phyloP scores from a whole-genome alignment of 2,888 invertebrate species.

The Dryocosmus kuriphilus region DNA sequence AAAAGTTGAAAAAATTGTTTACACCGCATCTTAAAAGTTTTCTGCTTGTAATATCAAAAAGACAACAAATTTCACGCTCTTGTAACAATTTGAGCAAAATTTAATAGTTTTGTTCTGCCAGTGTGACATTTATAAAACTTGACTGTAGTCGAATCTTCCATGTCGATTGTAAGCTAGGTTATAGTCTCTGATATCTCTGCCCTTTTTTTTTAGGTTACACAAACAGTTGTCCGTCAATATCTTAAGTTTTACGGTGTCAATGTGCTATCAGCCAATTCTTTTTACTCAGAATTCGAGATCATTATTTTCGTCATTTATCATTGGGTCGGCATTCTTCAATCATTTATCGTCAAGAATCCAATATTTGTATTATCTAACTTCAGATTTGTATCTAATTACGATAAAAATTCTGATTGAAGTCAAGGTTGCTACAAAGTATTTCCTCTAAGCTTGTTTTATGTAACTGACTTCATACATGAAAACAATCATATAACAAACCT shows the following conservation, averaged over 20 bases:
- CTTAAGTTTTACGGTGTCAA: conserved; percentile 11
- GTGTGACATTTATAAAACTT: too few relatives aligned
- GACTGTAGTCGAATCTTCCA: neutral
- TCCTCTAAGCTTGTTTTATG: neutral
- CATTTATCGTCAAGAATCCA: neutral
- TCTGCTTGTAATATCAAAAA: too few relatives aligned
- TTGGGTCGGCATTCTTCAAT: neutral
- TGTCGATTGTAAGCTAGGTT: neutral
- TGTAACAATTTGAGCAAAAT: too few relatives aligned
- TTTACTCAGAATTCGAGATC: conserved; percentile 6
- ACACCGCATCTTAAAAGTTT: too few relatives aligned
- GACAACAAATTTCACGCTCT: too few relatives aligned
- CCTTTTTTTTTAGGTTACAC: conserved; percentile 9
- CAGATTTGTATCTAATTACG: neutral
- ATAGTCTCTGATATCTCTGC: neutral
- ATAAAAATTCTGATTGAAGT: neutral
- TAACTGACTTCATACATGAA: neutral
- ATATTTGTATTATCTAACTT: neutral
- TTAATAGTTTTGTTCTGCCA: neutral
- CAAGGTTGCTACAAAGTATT: neutral
- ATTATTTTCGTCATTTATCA: conserved; percentile 23
- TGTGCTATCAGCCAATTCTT: conserved; percentile 24
- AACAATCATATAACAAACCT: neutral
- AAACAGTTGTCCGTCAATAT: neutral
- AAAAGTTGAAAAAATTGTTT: too few relatives aligned